A percentile compares a stretch with the other conserved stretches of the same genome.
phyloP scores from a whole-genome alignment of 2,113 vertebrate species.

The Craseonycteris thonglongyai region DNA sequence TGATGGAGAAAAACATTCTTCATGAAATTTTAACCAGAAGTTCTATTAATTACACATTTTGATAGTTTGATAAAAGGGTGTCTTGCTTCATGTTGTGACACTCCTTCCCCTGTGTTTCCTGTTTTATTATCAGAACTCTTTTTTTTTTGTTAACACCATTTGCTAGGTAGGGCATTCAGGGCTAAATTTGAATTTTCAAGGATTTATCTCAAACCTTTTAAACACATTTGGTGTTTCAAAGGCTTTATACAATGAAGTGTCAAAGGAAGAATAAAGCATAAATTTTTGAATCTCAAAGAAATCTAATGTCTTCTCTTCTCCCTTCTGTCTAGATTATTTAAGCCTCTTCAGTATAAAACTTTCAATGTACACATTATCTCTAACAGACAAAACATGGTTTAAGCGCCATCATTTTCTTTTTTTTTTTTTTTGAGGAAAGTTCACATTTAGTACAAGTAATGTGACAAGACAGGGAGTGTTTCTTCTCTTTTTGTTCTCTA shows the following conservation, averaged over 20 bases:
- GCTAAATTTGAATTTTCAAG: not conserved
- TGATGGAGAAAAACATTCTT: not conserved
- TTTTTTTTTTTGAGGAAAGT: not conserved
- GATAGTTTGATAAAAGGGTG: not conserved
- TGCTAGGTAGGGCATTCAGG: not conserved
- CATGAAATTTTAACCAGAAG: constrained; percentile 20
- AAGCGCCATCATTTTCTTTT: not conserved
- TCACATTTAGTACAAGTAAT: not conserved
- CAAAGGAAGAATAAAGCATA: not conserved
- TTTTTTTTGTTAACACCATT: not conserved
- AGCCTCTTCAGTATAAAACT: not conserved
- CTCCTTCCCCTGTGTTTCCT: not conserved
- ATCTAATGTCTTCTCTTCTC: not conserved
- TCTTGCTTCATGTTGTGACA: not conserved
- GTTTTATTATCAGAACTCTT: not conserved
- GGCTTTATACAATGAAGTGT: not conserved
- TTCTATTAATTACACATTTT: not conserved
- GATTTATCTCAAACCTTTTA: not conserved
- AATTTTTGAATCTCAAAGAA: not conserved
- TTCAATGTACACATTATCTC: not conserved
- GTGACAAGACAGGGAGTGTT: not conserved
- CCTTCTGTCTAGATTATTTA: not conserved
- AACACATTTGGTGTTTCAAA: constrained; percentile 19
- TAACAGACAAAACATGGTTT: not conserved
- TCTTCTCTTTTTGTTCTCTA: not conserved